Percentiles rank a stretch among this genome's conserved stretches.
phyloP scores from a whole-genome alignment of 2,888 invertebrate species.

The Myathropa florea region DNA sequence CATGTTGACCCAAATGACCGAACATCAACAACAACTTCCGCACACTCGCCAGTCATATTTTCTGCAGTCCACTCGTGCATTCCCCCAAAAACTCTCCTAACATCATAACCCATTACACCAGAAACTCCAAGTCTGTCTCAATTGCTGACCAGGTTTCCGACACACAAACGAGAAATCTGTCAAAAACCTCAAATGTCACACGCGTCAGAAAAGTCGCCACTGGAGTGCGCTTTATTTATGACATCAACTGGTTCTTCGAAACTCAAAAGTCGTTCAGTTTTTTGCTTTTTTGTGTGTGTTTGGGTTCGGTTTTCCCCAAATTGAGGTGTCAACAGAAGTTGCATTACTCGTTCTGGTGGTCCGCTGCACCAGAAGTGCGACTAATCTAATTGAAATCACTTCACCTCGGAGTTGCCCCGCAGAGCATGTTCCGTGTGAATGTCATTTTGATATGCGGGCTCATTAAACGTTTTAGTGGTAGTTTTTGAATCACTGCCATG shows the following conservation, averaged over 20 bases:
- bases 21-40: not conserved
- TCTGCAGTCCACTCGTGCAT: not conserved
- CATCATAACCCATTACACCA: not conserved
- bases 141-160: not conserved
- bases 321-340: not conserved
- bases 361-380: not conserved
- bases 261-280: no score
- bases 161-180: not conserved
- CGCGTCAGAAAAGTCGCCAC: not conserved
- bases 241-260: not conserved
- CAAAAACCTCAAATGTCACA: not conserved
- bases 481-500: not conserved
- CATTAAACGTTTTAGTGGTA: not conserved
- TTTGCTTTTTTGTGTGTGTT: not conserved
- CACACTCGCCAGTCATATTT: not conserved
- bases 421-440: not conserved
- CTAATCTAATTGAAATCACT: not conserved
- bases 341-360: not conserved
- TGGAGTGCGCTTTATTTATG: not conserved
- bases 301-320: not conserved
- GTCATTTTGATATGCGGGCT: not conserved
- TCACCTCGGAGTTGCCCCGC: not conserved
- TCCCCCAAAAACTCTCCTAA: not conserved
- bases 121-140: not conserved
- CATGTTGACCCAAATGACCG: not conserved